Evolutionary conservation across 1,140 invertebrate species (phyloP).

Genomic region (Pygmarrhopalites habei): DNA sequence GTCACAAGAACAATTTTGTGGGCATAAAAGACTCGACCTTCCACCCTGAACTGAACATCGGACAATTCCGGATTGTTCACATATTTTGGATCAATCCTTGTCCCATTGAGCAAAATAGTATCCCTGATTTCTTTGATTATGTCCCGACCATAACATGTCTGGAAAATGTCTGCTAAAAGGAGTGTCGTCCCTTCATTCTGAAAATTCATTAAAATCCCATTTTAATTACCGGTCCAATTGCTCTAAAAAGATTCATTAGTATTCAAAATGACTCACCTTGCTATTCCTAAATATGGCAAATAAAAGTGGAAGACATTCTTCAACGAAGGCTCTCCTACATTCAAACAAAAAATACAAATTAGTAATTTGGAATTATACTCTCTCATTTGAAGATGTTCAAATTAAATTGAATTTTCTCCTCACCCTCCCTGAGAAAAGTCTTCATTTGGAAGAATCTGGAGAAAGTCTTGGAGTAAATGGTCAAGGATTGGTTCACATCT

Average conservation of each 20-base stretch:
- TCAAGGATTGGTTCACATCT: constrained; percentile 78
- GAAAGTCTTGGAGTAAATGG: constrained; percentile 79
- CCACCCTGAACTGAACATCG: constrained; percentile 83
- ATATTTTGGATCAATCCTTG: constrained; percentile 79
- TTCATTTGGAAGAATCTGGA: constrained; percentile 74
- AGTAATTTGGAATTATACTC: too few species aligned
- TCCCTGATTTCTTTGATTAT: constrained; percentile 69
- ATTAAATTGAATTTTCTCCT: too few species aligned
- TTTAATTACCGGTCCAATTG: too few species aligned
- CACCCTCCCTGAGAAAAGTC: constrained; percentile 64
- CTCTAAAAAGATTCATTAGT: too few species aligned
- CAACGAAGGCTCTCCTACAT: too few species aligned
- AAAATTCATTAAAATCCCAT: constrained; percentile 42
- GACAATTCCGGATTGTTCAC: constrained; percentile 86
- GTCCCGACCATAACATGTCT: constrained; percentile 80
- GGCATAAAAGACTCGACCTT: constrained; percentile 84
- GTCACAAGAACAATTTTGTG: constrained; percentile 89
- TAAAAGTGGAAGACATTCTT: constrained; percentile 78
- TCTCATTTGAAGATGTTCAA: too few species aligned
- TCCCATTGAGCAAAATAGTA: constrained; percentile 55
- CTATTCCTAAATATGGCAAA: constrained; percentile 84
- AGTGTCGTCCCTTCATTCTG: constrained; percentile 82
- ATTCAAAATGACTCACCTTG: constrained; percentile 60
- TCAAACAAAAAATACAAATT: too few species aligned
- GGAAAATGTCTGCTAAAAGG: constrained; percentile 78